These are phyloP conservation scores for Parauchenoglanis punctatus DNA, from an alignment of 2,797 vertebrate species.

Conservation along the genomic window DNA sequence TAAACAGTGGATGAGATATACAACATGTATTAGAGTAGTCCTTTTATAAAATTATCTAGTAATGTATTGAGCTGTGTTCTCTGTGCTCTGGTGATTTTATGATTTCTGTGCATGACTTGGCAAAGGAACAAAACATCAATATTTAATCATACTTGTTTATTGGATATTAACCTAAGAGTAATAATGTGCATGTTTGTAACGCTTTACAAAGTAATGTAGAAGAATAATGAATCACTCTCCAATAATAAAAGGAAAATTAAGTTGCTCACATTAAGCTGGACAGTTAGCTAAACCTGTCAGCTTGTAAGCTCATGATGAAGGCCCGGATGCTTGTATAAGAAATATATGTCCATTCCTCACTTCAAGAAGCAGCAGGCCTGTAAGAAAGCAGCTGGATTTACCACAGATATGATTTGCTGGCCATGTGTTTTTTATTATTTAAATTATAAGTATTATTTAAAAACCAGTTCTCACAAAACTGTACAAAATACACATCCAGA, in stretches of 20 bases:
- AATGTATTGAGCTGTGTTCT: too few species aligned
- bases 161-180: neutral
- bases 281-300: neutral
- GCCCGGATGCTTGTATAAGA: neutral
- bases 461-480: neutral
- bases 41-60: too few species aligned
- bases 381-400: neutral
- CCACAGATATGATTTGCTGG: neutral
- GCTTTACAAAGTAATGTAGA: neutral
- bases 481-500: constrained; percentile 54
- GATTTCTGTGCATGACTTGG: too few species aligned
- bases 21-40: too few species aligned
- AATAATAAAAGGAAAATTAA: too few species aligned
- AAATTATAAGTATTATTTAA: neutral
- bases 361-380: neutral
- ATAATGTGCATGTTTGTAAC: neutral
- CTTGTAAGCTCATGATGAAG: neutral
- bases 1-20: too few species aligned
- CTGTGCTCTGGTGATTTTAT: too few species aligned
- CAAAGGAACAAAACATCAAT: too few species aligned
- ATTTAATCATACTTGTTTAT: too few species aligned
- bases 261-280: neutral
- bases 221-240: neutral
- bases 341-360: neutral
- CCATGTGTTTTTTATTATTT: too few species aligned